phyloP scores from a whole-genome alignment of 2,888 invertebrate species.

The Lasioglossum pauxillum region DNA sequence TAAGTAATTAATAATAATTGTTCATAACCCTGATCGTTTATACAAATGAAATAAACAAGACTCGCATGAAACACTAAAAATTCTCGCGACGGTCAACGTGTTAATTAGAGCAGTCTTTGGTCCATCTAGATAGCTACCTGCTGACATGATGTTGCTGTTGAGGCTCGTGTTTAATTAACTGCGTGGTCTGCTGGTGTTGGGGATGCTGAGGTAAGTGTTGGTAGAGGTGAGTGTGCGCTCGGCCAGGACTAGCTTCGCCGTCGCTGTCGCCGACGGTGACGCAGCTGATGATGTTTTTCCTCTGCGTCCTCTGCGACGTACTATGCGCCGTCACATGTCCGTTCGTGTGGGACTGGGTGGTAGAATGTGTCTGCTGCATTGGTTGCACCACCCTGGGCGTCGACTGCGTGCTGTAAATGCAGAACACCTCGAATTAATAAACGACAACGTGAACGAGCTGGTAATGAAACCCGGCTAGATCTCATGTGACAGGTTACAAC shows the following conservation, averaged over 20 bases:
- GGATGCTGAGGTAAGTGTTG: slow-evolving; percentile 80
- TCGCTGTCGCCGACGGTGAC: slow-evolving; percentile 92
- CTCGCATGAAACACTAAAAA: neutral
- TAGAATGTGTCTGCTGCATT: slow-evolving; percentile 77
- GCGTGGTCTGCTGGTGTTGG: slow-evolving; percentile 81
- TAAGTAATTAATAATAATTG: no score
- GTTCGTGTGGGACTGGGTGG: slow-evolving; percentile 72
- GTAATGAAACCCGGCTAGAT: neutral
- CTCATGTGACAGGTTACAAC: slow-evolving; percentile 10
- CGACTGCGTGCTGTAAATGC: slow-evolving; percentile 78
- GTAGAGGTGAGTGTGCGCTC: slow-evolving; percentile 83
- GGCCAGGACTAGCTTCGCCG: slow-evolving; percentile 88
- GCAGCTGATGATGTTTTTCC: slow-evolving; percentile 92
- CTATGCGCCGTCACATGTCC: slow-evolving; percentile 67
- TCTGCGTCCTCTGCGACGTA: slow-evolving; percentile 82
- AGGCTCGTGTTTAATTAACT: slow-evolving; percentile 86
- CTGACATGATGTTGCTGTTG: slow-evolving; percentile 84
- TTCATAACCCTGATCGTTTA: no score
- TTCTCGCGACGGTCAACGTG: neutral
- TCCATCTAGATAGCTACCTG: slow-evolving; percentile 49
- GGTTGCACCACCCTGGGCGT: slow-evolving; percentile 79
- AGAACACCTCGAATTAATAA: neutral
- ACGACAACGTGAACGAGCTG: neutral
- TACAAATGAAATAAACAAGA: neutral
- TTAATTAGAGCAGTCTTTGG: neutral